Evolutionary conservation across 2,888 invertebrate genomes (phyloP).

Genomic region (Phanerotoma sp.): DNA sequence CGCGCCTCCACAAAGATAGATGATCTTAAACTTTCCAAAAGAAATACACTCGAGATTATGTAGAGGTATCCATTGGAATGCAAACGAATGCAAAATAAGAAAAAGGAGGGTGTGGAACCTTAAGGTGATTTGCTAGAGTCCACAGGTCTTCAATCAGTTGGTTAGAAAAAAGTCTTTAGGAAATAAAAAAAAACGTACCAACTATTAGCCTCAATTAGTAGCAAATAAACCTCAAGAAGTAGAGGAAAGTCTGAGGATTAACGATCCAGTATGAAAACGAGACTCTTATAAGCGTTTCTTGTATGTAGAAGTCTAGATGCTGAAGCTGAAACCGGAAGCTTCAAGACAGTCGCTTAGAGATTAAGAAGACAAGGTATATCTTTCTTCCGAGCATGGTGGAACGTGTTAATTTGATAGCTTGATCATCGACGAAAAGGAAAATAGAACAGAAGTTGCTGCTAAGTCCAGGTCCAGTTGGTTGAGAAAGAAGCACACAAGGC

Average conservation of each 20-base stretch:
- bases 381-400: conserved; percentile 34
- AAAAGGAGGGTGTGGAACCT: not conserved
- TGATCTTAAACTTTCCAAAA: conserved; percentile 21
- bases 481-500: conserved; percentile 41
- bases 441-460: conserved; percentile 29
- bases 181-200: not conserved
- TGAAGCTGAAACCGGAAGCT: not conserved
- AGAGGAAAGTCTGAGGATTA: conserved; percentile 11
- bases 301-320: not conserved
- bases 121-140: not conserved
- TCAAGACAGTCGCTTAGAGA: not conserved
- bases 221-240: conserved; percentile 11
- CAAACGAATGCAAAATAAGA: not conserved
- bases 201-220: conserved; percentile 15
- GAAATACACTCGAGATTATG: conserved; percentile 10
- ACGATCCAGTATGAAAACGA: conserved; percentile 19
- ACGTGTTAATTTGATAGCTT: conserved; percentile 35
- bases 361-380: conserved; percentile 5
- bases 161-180: no score
- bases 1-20: conserved; percentile 17
- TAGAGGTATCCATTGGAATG: conserved; percentile 1
- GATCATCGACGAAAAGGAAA: conserved; percentile 35
- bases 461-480: not conserved
- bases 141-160: no score
- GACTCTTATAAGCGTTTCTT: not conserved